Evolutionary conservation across 2,888 invertebrate genomes (phyloP), one percentile per base, ranked within the genome.

Genomic region (Stegana nigrithorax): DNA sequence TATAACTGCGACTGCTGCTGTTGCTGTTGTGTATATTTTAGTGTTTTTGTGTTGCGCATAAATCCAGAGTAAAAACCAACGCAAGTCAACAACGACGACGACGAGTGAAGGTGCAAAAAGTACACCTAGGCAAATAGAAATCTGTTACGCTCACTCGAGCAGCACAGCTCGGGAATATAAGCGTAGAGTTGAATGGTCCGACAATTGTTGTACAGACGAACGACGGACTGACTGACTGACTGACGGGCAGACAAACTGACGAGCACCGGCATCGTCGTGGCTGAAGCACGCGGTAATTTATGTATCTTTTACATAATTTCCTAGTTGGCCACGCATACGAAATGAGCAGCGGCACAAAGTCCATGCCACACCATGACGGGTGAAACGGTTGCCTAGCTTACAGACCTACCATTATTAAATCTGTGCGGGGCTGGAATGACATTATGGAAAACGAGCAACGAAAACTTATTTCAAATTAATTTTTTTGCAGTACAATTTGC

Each of bases 81-180:
- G 39, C n/a, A 39, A 39, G n/a, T n/a, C n/a, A n/a, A n/a, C n/a
- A n/a, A n/a, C n/a, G n/a, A n/a, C n/a, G n/a, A n/a, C n/a, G n/a
- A n/a, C n/a, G n/a, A n/a, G 72, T 72, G 69, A 72, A 79, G 78
- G 80, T 77, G 80, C 72, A 79, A 75, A 78, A 75, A 77, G 67
- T 64, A 61, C 75, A 70, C 68, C 70, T 66, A 68, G 58, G 53
- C 60, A 60, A 68, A 68, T 75, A 67, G 67, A 77, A 76, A 76
- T 75, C 78, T 67, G 75, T 76, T 79, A 75, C 75, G 80, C 72
- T 77, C 70, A 67, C 78, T 72, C 67, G 78, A 71, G 32, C 74
- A 69, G 42, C 60, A 19, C 64, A 17, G 42, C 12, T 25, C 42
- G 23, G 39, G 32, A 51, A 50, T 26, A n/a, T 60, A 32, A n/a